A percentile compares a stretch with the other conserved stretches of the same genome.
Evolutionary conservation across 2,797 vertebrate species (phyloP).

Genomic region (Propithecus deckenii): DNA sequence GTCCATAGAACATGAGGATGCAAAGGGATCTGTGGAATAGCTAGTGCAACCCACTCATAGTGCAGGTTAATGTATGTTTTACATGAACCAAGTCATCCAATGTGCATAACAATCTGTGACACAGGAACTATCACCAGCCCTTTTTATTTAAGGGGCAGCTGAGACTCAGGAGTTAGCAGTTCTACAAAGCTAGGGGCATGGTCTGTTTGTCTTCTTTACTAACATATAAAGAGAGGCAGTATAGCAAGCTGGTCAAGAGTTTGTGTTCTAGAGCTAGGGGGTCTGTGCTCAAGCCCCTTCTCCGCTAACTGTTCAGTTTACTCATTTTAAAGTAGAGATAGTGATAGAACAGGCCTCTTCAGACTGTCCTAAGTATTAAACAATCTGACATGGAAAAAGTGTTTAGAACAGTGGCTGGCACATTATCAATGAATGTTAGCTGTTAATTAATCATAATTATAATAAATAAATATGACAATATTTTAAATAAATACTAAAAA

Average conservation of each 20-base stretch:
- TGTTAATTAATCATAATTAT: neutral
- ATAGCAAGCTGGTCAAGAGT: neutral
- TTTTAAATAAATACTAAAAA: constrained; percentile 2
- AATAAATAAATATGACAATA: neutral
- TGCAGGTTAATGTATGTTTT: neutral
- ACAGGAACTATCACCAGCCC: neutral
- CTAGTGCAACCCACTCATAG: neutral
- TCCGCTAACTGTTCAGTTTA: neutral
- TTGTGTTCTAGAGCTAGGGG: no score
- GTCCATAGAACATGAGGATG: neutral
- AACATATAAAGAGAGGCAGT: neutral
- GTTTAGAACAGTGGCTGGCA: neutral
- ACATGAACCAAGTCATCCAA: neutral
- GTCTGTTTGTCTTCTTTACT: neutral
- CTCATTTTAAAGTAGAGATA: neutral
- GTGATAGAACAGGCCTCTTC: neutral
- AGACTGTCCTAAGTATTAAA: neutral
- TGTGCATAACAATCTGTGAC: neutral
- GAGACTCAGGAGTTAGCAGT: neutral
- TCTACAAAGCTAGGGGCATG: neutral
- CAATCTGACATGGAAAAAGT: neutral
- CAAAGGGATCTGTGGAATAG: neutral
- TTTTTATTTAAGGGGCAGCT: neutral
- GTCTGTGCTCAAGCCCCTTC: neutral
- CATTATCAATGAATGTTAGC: neutral